Evolutionary conservation across 2,888 invertebrate species (phyloP).

Genomic region (Ceramica pisi): DNA sequence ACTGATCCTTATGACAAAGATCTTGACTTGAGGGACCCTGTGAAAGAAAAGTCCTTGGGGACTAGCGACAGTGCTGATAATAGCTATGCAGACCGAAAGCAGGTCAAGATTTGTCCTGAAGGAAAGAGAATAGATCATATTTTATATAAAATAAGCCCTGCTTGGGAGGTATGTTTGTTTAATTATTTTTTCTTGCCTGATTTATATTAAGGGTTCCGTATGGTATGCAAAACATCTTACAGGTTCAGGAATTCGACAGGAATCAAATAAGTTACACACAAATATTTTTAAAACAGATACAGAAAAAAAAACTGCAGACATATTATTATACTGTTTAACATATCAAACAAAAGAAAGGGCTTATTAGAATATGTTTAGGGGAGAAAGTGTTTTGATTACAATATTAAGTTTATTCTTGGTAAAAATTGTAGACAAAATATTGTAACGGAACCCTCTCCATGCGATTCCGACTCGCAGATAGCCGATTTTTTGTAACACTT

Average conservation of each 20-base stretch:
- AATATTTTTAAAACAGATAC: too few relatives aligned
- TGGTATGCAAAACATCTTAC: background rate
- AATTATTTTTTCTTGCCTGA: too few relatives aligned
- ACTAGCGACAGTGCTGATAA: slow-evolving; percentile 94
- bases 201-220: background rate
- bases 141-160: slow-evolving; percentile 90
- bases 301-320: too few relatives aligned
- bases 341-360: too few relatives aligned
- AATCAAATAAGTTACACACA: too few relatives aligned
- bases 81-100: slow-evolving; percentile 93
- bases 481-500: background rate
- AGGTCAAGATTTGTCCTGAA: slow-evolving; percentile 90
- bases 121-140: slow-evolving; percentile 99
- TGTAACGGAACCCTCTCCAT: background rate
- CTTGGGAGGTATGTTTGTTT: slow-evolving; percentile 76
- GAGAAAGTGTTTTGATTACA: too few relatives aligned
- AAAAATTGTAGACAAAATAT: background rate
- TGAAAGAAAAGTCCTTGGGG: slow-evolving; percentile 80
- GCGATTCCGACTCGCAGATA: background rate
- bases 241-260: too few relatives aligned
- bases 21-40: slow-evolving; percentile 68
- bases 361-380: too few relatives aligned
- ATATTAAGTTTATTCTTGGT: too few relatives aligned
- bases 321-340: too few relatives aligned
- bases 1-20: slow-evolving; percentile 80